Evolutionary conservation across 2,113 vertebrate species (phyloP).

Genomic region (Scartelaos histophorus): DNA sequence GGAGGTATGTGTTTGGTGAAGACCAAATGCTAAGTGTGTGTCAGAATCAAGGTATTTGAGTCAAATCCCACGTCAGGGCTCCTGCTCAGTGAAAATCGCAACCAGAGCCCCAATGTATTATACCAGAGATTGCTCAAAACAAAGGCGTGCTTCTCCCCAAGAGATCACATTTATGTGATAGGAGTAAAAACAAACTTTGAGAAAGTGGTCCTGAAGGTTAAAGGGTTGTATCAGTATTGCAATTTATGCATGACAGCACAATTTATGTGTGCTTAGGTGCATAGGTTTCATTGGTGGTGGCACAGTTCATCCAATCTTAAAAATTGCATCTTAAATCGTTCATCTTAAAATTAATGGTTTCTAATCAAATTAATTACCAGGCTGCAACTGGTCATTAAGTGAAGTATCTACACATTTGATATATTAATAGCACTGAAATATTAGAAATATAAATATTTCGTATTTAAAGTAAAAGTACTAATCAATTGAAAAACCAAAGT

Average conservation of each 20-base stretch:
- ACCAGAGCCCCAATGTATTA: not conserved
- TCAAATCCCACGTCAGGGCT: conserved; percentile 1
- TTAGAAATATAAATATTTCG: too few relatives aligned
- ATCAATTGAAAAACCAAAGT: not conserved
- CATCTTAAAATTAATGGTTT: too few relatives aligned
- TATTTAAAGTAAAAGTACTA: too few relatives aligned
- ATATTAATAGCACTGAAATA: too few relatives aligned
- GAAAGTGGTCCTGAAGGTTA: conserved; percentile 43
- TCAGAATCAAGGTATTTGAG: conserved; percentile 6
- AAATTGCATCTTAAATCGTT: too few relatives aligned
- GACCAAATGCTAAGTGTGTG: not conserved
- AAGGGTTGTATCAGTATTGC: conserved; percentile 32
- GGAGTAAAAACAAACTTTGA: conserved; percentile 8
- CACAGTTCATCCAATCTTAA: too few relatives aligned
- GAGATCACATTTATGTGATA: conserved; percentile 6
- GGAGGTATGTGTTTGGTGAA: conserved; percentile 8
- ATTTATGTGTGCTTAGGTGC: too few relatives aligned
- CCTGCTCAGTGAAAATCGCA: not conserved
- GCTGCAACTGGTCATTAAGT: too few relatives aligned
- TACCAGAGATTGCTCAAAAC: not conserved
- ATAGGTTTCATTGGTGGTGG: too few relatives aligned
- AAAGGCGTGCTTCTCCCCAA: not conserved
- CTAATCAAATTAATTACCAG: too few relatives aligned
- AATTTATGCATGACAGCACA: too few relatives aligned
- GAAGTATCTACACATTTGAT: too few relatives aligned